Base-by-base conservation (phyloP, 2,113 vertebrate genomes). In the Chinchilla lanigera region DNA sequence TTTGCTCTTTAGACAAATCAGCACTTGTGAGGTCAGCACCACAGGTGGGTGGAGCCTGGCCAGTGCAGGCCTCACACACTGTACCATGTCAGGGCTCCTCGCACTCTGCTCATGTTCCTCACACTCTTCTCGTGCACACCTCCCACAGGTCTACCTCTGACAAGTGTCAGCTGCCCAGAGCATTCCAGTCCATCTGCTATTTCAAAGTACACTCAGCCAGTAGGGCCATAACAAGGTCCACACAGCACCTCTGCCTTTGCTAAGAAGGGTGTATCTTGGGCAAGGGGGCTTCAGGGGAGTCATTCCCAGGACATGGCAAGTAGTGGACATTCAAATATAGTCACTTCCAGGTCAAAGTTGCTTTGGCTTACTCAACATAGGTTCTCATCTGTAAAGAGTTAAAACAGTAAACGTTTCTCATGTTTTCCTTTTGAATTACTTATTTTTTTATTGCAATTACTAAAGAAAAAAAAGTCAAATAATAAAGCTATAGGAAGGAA, bases 11-110 rank as follows among this genome's bases (percentile, higher is more conserved):
- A 56, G 28, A 78, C n/a, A 71, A 71, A 38, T 3, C n/a, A 35
- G 16, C 7, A 7, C 11, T 0, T 4, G 5, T 7, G 6, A 24
- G 41, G 6, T 10, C 35, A 9, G 20, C 26, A 22, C 12, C 63
- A 52, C 3, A 67, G 24, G 50, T 30, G 10, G 13, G 52, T 16
- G 14, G n/a, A 44, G 52, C 54, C 44, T 44, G 26, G 52, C n/a
- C 5, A 10, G 35, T 1, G 19, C 61, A 35, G 30, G 77, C 44
- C 30, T 60, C 63, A 9, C 2, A 16, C 28, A 41, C 44, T 30
- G 9, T 14, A 38, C 47, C 20, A 33, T 14, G 3, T 30, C 58
- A 33, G 44, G 84, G 61, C n/a, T 22, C 38, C 83, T 20, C 16
- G 22, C 17, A 14, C n/a, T 28, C 65, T 35, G 35, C 33, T 47